Evolutionary conservation across 2,797 vertebrate species (phyloP).

Genomic region (Macroramphosus scolopax): DNA sequence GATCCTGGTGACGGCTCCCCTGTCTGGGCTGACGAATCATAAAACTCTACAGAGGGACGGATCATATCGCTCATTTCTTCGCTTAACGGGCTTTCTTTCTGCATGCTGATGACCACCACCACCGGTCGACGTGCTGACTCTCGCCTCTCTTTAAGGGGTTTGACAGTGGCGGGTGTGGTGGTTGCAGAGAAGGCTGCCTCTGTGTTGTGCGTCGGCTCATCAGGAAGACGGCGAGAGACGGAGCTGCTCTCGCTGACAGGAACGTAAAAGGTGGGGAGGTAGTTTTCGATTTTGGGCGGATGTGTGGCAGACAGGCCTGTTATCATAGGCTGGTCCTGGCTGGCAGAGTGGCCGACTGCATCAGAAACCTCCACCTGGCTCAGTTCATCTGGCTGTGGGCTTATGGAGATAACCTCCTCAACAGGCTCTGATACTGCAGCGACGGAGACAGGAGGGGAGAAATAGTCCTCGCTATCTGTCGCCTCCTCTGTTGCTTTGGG

Average conservation of each 20-base stretch:
- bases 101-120: constrained; percentile 82
- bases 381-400: constrained; percentile 27
- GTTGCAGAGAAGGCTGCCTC: constrained; percentile 25
- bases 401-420: constrained; percentile 25
- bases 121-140: constrained; percentile 66
- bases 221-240: constrained; percentile 39
- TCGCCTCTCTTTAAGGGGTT: constrained; percentile 62
- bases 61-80: constrained; percentile 35
- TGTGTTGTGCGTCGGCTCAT: constrained; percentile 54
- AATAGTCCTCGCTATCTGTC: constrained; percentile 60
- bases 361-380: constrained; percentile 21
- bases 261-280: constrained; percentile 89
- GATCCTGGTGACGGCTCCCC: constrained; percentile 29
- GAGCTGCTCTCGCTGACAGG: constrained; percentile 74
- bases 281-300: constrained; percentile 73
- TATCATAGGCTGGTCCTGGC: constrained; percentile 12
- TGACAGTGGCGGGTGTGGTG: constrained; percentile 25
- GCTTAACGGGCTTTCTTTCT: constrained; percentile 68
- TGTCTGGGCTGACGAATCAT: constrained; percentile 50
- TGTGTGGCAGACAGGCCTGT: constrained; percentile 25
- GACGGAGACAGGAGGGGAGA: constrained; percentile 33
- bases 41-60: constrained; percentile 41
- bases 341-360: constrained; percentile 5
- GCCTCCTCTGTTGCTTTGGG: constrained; percentile 63
- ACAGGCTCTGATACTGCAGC: constrained; percentile 28